These are phyloP conservation scores for Xyrichtys novacula DNA, from an alignment of 2,797 vertebrate genomes.

Conservation along the genomic window DNA sequence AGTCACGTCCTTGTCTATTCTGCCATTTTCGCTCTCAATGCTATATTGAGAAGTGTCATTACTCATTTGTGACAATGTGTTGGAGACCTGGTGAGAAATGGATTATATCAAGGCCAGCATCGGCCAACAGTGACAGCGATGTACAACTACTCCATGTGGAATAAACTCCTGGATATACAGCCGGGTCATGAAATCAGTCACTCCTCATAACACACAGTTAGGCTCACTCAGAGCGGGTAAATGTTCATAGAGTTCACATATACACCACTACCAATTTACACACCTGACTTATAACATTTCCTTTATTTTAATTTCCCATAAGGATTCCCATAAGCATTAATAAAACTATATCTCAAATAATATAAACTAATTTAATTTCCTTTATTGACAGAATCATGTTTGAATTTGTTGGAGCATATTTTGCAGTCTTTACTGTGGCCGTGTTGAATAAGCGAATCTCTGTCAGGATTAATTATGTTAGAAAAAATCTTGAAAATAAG, in stretches of 20 bases:
- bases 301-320: too few relatives aligned
- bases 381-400: too few relatives aligned
- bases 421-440: too few relatives aligned
- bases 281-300: not conserved
- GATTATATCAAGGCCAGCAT: conserved; percentile 62
- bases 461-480: too few relatives aligned
- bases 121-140: conserved; percentile 48
- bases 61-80: conserved; percentile 79
- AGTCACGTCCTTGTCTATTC: conserved; percentile 81
- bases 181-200: conserved; percentile 23
- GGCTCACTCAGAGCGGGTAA: not conserved
- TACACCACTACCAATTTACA: not conserved
- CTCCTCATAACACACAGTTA: not conserved
- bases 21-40: conserved; percentile 76
- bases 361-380: too few relatives aligned
- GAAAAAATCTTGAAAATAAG: too few relatives aligned
- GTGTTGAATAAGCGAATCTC: too few relatives aligned
- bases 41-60: conserved; percentile 81
- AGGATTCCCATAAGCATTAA: too few relatives aligned
- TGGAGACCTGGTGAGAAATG: conserved; percentile 65
- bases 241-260: not conserved
- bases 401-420: too few relatives aligned
- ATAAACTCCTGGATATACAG: conserved; percentile 32
- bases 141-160: conserved; percentile 23
- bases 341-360: too few relatives aligned